Evolutionary conservation across 2,113 vertebrate genomes (phyloP), one percentile per base, ranked within the genome.

Genomic region (Caranx ignobilis): DNA sequence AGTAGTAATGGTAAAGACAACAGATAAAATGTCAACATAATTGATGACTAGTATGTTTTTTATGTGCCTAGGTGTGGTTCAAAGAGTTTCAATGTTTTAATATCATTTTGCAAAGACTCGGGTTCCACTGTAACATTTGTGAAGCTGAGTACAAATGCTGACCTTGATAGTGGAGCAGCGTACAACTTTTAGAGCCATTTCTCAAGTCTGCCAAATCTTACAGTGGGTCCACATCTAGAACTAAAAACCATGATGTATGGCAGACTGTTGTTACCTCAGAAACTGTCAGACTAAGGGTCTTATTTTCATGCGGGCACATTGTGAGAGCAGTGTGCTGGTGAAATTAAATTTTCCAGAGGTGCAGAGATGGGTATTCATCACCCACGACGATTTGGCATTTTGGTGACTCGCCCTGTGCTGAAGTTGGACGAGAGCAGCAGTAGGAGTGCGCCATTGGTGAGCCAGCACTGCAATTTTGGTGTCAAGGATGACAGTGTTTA

Each of bases 311-410:
- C 31, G n/a, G 56, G 48, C 79, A 35, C 50, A 76, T 45, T 16
- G 41, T 64, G 59, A 71, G 37, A 81, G 48, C 52, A 50, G 26
- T 4, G 62, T 73, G 37, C 21, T 71, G 68, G 26, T 74, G 48
- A 85, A 71, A 72, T 79, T 60, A 81, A 66, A 67, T 85, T 80
- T 82, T 77, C 54, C 52, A 75, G 73, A 71, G 34, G 66, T 75
- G 66, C 56, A 60, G 61, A 59, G 43, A 71, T 31, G 57, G n/a
- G 63, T 71, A 75, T 81, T 81, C 60, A 83, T 81, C 77, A 67
- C 63, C 65, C 71, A 55, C 64, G 10, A 48, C 60, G 59, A 76
- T 75, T 78, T 85, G 43, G 77, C 80, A 81, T 85, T 83, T 86
- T 78, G 80, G 62, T 81, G 71, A 75, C 55, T 75, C 32, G 61